Base-by-base conservation (phyloP, 2,797 vertebrate species). In the Sibirionetta formosa region DNA sequence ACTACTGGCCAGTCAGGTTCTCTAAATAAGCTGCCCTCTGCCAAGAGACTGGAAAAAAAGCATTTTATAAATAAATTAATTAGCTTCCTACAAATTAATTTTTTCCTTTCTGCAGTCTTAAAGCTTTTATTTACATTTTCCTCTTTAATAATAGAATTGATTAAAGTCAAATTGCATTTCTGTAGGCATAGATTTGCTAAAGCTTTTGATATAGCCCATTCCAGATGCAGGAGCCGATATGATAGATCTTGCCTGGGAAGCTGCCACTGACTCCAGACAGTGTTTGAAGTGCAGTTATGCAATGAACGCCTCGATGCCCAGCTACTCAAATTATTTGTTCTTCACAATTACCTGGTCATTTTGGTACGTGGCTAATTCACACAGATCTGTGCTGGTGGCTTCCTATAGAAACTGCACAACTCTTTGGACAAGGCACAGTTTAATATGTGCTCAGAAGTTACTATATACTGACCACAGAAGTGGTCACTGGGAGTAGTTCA, bases 401-500 rank as follows among this genome's bases (percentile, higher is more conserved):
- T 24, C 3, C 14, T 1, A 27, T 7, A 64, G 88, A 10, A 61
- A n/a, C 77, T 23, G 79, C 50, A 0, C 31, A 44, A 27, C n/a
- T 42, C 26, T 5, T 56, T 46, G 75, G 90, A 65, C 81, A 88
- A 94, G 16, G 63, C 65, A 13, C 6, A 11, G 86, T 22, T 63
- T 64, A 9, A 8, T 53, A 7, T 64, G 87, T n/a, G 87, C 94
- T 82, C 81, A 44, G 53, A 54, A 17, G 75, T 88, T 82, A 83
- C 88, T 36, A 76, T 58, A 50, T 42, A 68, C 33, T 23, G 0
- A 94, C 93, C 88, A 79, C 91, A 82, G 65, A 79, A 91, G 88
- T 33, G 95, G 83, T 82, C 88, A 82, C 2, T 93, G 95, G 95
- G 91, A 91, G 88, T 4, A 92, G 93, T 90, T 97, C 90, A 91